Base-by-base conservation (phyloP, 2,888 invertebrate species). In the Cephus pygmeus region DNA sequence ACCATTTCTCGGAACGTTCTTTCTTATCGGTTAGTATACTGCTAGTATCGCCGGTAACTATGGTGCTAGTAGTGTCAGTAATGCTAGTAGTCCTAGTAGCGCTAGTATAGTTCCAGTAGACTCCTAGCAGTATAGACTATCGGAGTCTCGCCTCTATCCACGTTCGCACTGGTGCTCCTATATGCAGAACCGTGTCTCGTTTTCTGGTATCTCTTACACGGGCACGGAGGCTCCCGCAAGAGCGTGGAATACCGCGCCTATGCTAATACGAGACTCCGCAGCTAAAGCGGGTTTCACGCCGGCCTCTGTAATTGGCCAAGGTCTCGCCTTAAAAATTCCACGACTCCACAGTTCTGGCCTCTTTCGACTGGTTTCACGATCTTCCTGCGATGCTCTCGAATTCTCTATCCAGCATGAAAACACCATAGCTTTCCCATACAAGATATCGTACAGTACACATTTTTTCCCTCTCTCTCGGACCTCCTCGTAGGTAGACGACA, bases 231-330 rank as follows among this genome's bases (percentile, higher is more conserved):
- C 56, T 56, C 56, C 56, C 23, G 56, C 56, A 56, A 56, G 56
- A 56, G 9, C 23, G 56, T 56, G 56, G 56, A 56, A 56, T 56
- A 56, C 56, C 83, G 79, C 77, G 81, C 84, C 84, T 85, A 87
- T 87, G 85, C 85, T 84, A 85, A 86, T 86, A 81, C 81, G 80
- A 73, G 79, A 34, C 71, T 71, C 71, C 33, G 31, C 33, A 31
- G 71, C 71, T 71, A 40, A 80, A 75, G 76, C 81, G 73, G 81
- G 80, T 80, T 84, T 82, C 83, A 73, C 80, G 75, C 81, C 71
- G 75, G 73, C 76, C 74, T 74, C 80, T 56, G 56, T 84, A 84
- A 84, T 84, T 81, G 80, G 82, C 81, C 79, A 34, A 71, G 34
- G 31, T 71, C 71, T 34, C 31, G 71, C 56, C 23, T 56, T 56